Evolutionary conservation across 1,140 invertebrate species (phyloP), one percentile per base, ranked within the genome.

Genomic region (Eumaeus atala): DNA sequence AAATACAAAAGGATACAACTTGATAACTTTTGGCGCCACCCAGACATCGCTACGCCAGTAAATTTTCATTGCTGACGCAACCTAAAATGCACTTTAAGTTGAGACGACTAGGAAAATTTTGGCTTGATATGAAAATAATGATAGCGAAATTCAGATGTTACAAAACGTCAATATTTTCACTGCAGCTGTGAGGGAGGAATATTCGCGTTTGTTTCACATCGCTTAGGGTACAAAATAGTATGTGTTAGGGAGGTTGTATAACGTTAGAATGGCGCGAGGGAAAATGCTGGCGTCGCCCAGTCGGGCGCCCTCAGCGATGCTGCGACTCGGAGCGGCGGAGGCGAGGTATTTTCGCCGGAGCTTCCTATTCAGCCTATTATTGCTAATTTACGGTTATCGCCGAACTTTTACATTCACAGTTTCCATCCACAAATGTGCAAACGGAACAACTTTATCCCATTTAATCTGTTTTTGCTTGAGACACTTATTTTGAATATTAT

Each of bases 351-450:
- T 67, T 61, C 57, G 60, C 58, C 58, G 55, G 54, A 62, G 64
- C 63, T 63, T 58, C 78, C 72, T 61, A 51, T 73, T 68, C 58
- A 65, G 62, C 65, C 74, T 81, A 72, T 81, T 79, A 76, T 69
- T 55, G 57, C 72, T 79, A 73, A 84, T 81, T 81, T 83, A 83
- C 64, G 61, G 66, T 76, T 80, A 77, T 78, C 62, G 53, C 58
- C 54, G 44, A 72, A 73, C 62, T 77, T 72, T 67, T 58, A 55
- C 60, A 63, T 66, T 59, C 54, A 44, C 51, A 37, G 61, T 38
- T 48, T 33, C 49, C 63, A 61, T 67, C 60, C 62, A 21, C 59
- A 64, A 70, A 70, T 69, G 64, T 70, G 53, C 66, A 62, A 44
- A 40, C 12, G 12, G 16, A 44, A 17, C 16, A 44, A 44, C 40